These are phyloP conservation scores for Macrosteles quadrilineatus DNA, from an alignment of 1,140 invertebrate genomes.

Conservation along the genomic window DNA sequence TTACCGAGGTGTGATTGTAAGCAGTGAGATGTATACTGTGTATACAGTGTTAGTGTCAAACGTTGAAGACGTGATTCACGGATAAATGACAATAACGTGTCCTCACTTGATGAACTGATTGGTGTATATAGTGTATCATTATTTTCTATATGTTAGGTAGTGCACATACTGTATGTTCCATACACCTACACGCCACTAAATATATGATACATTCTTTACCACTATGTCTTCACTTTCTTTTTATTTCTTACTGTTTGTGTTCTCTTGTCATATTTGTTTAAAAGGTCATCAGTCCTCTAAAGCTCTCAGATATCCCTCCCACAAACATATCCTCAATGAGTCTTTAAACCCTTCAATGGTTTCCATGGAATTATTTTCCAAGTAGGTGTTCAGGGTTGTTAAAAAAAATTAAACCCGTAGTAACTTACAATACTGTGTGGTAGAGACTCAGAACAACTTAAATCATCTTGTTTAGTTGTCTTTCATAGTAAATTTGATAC, in stretches of 20 bases:
- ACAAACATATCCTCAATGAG: no score
- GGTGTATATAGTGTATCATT: constrained; percentile 31
- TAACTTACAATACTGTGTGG: no score
- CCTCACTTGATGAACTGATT: constrained; percentile 18
- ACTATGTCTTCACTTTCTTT: background rate
- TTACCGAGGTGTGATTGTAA: background rate
- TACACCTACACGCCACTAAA: constrained; percentile 29
- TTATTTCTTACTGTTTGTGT: constrained; percentile 42
- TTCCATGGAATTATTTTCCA: no score
- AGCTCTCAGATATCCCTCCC: no score
- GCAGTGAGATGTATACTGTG: constrained; percentile 8
- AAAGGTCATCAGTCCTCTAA: no score
- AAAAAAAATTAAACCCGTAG: no score
- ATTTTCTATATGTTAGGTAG: constrained; percentile 30
- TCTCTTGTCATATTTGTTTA: no score
- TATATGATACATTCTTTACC: constrained; percentile 30
- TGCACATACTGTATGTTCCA: constrained; percentile 29
- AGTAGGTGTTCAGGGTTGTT: no score
- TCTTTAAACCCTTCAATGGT: no score
- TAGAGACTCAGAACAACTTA: no score
- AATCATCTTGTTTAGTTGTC: no score
- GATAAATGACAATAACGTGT: constrained; percentile 12
- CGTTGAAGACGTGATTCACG: background rate
- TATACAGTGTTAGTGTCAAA: constrained; percentile 17
- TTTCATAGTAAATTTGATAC: no score